A percentile compares a stretch with the other conserved stretches of the same genome.
phyloP scores from a whole-genome alignment of 2,888 invertebrate genomes.

The Pandemis corylana region DNA sequence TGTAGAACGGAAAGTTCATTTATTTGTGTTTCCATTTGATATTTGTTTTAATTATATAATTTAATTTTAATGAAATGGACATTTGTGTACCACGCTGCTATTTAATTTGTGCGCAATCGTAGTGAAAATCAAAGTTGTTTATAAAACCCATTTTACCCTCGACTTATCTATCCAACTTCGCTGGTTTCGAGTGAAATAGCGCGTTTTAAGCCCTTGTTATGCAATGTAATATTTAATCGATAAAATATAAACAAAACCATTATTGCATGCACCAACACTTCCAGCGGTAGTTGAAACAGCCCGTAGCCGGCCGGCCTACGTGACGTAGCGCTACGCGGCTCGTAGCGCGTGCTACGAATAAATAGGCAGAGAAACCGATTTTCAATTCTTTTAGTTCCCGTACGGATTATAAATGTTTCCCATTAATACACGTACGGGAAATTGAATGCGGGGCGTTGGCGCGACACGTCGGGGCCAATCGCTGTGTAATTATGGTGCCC shows the following conservation, averaged over 20 bases:
- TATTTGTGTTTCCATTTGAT: no score
- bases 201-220: no score
- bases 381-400: constrained; percentile 32
- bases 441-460: constrained; percentile 5
- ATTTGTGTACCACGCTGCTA: no score
- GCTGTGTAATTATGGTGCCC: constrained; percentile 6
- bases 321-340: constrained; percentile 60
- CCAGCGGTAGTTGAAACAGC: constrained; percentile 16
- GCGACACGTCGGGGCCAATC: not conserved
- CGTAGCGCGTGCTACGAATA: constrained; percentile 51
- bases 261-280: constrained; percentile 10
- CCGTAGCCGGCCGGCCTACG: constrained; percentile 54
- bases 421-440: constrained; percentile 32
- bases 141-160: no score
- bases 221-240: not conserved
- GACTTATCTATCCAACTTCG: no score
- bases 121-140: no score
- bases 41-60: no score
- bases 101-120: no score
- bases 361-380: not conserved
- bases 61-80: no score
- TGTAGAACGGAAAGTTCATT: no score
- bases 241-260: not conserved
- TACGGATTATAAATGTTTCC: constrained; percentile 29
- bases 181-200: no score